Evolutionary conservation across 2,888 invertebrate genomes (phyloP).

Genomic region (Cheilosia variabilis): DNA sequence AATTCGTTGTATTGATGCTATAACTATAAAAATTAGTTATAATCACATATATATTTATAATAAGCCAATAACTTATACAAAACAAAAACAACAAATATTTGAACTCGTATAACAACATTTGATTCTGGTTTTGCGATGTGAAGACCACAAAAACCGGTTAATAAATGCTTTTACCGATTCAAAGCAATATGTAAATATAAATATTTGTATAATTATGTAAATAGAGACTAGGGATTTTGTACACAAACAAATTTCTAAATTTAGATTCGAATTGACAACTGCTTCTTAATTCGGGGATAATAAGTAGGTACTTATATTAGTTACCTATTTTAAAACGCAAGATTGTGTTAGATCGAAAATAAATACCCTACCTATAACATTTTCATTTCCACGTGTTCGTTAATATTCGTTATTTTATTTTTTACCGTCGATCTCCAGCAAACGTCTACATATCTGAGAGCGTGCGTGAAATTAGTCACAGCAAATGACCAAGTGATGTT

Average conservation of each 20-base stretch:
- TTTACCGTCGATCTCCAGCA: conserved; percentile 8
- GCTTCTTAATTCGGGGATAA: not conserved
- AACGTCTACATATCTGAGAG: conserved; percentile 29
- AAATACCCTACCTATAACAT: not conserved
- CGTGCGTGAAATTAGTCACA: conserved; percentile 66
- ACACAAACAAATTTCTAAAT: conserved; percentile 38
- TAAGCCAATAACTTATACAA: not conserved
- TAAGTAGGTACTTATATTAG: not conserved
- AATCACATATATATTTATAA: conserved; percentile 13
- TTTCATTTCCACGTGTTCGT: no score
- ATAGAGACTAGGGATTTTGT: not conserved
- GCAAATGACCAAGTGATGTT: conserved; percentile 54
- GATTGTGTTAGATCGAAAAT: not conserved
- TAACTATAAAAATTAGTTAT: conserved; percentile 1
- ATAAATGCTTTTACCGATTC: not conserved
- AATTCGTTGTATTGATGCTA: no score
- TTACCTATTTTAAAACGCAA: not conserved
- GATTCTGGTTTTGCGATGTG: conserved; percentile 37
- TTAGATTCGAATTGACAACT: conserved; percentile 6
- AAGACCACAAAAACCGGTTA: conserved; percentile 23
- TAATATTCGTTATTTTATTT: no score
- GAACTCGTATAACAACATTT: conserved; percentile 42
- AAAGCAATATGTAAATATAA: not conserved
- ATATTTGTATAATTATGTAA: not conserved
- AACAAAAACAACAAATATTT: conserved; percentile 1